Conservation (phyloP, 2,797 vertebrate genomes). For the Dipus sagitta region DNA sequence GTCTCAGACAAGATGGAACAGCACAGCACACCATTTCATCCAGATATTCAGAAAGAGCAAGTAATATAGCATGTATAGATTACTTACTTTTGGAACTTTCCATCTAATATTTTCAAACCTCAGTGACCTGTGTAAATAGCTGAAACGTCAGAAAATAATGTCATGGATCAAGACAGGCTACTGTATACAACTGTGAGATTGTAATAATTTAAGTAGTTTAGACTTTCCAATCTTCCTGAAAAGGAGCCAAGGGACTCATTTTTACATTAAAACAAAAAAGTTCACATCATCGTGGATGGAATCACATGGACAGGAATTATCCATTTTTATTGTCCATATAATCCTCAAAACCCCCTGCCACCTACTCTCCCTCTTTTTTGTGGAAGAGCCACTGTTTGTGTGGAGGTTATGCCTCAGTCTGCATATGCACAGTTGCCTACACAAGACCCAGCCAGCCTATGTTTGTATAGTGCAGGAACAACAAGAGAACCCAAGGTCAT, state of each 20-base stretch:
- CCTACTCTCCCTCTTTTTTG: neutral
- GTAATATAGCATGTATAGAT: neutral
- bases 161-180: neutral
- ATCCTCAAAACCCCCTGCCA: neutral
- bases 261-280: slow-evolving; percentile 69
- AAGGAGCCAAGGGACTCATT: slow-evolving; percentile 75
- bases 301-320: neutral
- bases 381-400: neutral
- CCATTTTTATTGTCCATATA: slow-evolving; percentile 7
- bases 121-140: neutral
- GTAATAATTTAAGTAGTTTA: slow-evolving; percentile 32
- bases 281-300: slow-evolving; percentile 23
- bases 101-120: neutral
- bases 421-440: neutral
- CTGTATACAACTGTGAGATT: slow-evolving; percentile 74
- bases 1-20: neutral
- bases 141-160: neutral
- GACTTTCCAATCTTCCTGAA: slow-evolving; percentile 62
- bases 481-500: neutral
- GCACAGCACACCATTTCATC: neutral
- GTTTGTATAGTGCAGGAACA: neutral
- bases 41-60: neutral
- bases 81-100: neutral
- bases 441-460: neutral
- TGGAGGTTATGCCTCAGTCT: neutral